Base-by-base conservation (phyloP, 2,113 vertebrate genomes). In the Prochilodus magdalenae region DNA sequence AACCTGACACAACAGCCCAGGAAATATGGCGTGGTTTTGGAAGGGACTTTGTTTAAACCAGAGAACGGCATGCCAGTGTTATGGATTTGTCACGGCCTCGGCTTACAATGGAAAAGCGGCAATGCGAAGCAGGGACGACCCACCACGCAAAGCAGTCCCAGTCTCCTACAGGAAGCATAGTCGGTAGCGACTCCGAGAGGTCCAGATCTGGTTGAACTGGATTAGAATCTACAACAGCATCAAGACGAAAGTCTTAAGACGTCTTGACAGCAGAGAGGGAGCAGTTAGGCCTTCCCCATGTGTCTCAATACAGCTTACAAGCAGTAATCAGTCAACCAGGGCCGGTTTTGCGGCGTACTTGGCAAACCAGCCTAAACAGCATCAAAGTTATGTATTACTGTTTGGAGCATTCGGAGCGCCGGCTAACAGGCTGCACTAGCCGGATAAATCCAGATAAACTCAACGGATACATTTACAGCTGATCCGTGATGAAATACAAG, bases 1-100 rank as follows among this genome's bases (percentile, higher is more conserved):
- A 73, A 80, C 70, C 59, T 80, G 40, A 80, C 49, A 73, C 62
- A 80, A 80, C 27, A 73, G n/a, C 26, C 7, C 24, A 47, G 53
- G 30, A 33, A 62, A 72, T 60, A 79, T 72, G 29, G 72, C 49
- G 18, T 33, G 30, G 78, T n/a, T 33, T 63, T 60, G 57, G 69
- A 49, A 53, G 11, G 26, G 59, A 70, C 10, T 30, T 80, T 73
- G 36, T 73, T 80, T 49, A 36, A 29, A 70, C 20, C 44, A 16
- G 40, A 30, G 44, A 49, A 62, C 44, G 44, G 44, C 53, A 47
- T 30, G 18, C 26, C 29, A 33, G 26, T 49, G 10, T 47, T 63
- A 36, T 2, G 18, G 65, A 67, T 67, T 36, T 22, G 65, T 67
- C 65, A 67, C 18, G 29, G 29, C 16, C 20, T 67, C 18, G 1